phyloP scores from a whole-genome alignment of 2,888 invertebrate genomes.

The Helicoverpa assulta region DNA sequence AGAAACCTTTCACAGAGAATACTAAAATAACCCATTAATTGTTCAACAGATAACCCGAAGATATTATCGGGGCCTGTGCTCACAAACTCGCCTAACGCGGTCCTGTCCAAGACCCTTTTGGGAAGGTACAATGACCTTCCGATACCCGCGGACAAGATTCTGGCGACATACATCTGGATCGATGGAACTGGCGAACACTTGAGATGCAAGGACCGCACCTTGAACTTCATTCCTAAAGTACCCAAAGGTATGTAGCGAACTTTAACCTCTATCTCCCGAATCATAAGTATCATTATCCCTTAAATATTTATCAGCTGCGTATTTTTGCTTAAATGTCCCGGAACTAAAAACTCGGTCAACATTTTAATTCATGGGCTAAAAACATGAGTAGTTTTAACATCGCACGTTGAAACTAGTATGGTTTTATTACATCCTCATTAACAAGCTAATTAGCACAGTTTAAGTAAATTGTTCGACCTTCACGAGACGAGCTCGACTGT shows the following conservation, averaged over 20 bases:
- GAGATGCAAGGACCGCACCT: conserved; percentile 96
- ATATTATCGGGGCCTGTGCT: conserved; percentile 86
- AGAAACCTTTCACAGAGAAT: neutral
- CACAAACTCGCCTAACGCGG: conserved; percentile 95
- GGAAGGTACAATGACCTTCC: conserved; percentile 94
- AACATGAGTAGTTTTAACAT: conserved; percentile 58
- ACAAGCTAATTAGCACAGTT: conserved; percentile 78
- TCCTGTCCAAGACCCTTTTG: conserved; percentile 93
- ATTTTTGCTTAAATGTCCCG: neutral
- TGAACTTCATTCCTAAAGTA: conserved; percentile 94
- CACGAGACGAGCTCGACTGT: conserved; percentile 64
- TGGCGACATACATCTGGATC: conserved; percentile 98
- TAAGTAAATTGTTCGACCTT: conserved; percentile 78
- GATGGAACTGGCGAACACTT: conserved; percentile 97
- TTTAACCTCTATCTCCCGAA: no score
- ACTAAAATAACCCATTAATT: conserved; percentile 12
- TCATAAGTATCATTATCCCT: no score
- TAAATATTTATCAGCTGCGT: no score
- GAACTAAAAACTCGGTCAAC: conserved; percentile 29
- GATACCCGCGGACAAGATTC: conserved; percentile 93
- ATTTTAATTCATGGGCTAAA: conserved; percentile 48
- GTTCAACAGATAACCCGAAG: conserved; percentile 84
- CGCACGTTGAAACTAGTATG: conserved; percentile 65
- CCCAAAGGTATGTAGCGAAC: conserved; percentile 92
- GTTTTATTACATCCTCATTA: conserved; percentile 84